Evolutionary conservation across 2,888 invertebrate genomes (phyloP).

Genomic region (Chelonus formosanus): DNA sequence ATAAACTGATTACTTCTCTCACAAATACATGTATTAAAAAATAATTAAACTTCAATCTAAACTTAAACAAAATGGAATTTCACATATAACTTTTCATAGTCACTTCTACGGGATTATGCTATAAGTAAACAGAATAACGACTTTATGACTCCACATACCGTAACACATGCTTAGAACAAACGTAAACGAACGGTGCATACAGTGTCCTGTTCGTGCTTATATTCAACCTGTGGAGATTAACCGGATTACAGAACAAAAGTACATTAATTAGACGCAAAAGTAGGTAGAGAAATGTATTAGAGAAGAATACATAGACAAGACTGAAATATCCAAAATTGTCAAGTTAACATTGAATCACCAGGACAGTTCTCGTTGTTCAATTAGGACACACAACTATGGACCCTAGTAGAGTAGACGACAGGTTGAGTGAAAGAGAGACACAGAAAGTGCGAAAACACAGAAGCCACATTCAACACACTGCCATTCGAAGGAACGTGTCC

Average conservation of each 20-base stretch:
- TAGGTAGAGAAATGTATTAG: neutral
- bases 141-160: too few species aligned
- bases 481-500: constrained; percentile 16
- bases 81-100: too few species aligned
- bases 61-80: too few species aligned
- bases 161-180: constrained; percentile 2
- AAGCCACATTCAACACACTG: constrained; percentile 6
- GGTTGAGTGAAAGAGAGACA: constrained; percentile 17
- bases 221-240: constrained; percentile 20
- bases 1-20: too few species aligned
- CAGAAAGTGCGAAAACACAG: constrained; percentile 5
- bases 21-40: too few species aligned
- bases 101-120: too few species aligned
- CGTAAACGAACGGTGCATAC: constrained; percentile 10
- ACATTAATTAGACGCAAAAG: constrained; percentile 28
- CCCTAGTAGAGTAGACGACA: neutral
- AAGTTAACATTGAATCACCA: too few species aligned
- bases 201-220: constrained; percentile 10
- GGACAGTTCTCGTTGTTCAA: constrained; percentile 2
- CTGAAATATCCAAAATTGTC: too few species aligned
- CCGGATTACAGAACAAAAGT: constrained; percentile 30
- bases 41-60: too few species aligned
- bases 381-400: too few species aligned
- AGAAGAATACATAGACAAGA: neutral
- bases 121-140: too few species aligned